These are phyloP conservation scores for Lophochroa leadbeateri DNA, from an alignment of 2,113 vertebrate species.

Conservation along the genomic window DNA sequence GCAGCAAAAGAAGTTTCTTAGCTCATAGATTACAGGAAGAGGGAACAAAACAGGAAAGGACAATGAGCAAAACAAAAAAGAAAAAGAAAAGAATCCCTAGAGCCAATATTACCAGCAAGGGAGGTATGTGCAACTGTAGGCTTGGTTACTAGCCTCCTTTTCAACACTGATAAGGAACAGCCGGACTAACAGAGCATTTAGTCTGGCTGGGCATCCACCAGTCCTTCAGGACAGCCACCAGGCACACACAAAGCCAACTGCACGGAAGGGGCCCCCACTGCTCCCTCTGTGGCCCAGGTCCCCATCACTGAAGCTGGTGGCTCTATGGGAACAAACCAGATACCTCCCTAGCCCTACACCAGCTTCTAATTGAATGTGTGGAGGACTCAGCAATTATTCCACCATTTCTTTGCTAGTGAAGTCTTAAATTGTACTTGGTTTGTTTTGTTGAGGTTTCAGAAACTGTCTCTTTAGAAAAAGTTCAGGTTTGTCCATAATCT, in stretches of 20 bases:
- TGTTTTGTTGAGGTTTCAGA: not conserved
- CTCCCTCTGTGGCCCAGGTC: not conserved
- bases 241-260: not conserved
- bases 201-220: not conserved
- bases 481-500: not conserved
- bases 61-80: not conserved
- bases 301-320: not conserved
- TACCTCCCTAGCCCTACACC: not conserved
- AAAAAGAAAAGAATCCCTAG: not conserved
- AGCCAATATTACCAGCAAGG: not conserved
- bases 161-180: not conserved
- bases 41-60: not conserved
- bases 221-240: not conserved
- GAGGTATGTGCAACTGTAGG: not conserved
- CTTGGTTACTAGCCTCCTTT: rapidly evolving
- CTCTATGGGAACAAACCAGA: not conserved
- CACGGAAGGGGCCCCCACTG: not conserved
- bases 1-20: not conserved
- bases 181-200: not conserved
- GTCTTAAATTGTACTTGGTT: not conserved
- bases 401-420: not conserved
- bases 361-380: not conserved
- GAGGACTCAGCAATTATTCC: not conserved
- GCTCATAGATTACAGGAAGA: rapidly evolving
- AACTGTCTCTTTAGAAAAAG: not conserved